Conservation (phyloP, 2,113 vertebrate genomes). For the Rhynchomys soricoides region DNA sequence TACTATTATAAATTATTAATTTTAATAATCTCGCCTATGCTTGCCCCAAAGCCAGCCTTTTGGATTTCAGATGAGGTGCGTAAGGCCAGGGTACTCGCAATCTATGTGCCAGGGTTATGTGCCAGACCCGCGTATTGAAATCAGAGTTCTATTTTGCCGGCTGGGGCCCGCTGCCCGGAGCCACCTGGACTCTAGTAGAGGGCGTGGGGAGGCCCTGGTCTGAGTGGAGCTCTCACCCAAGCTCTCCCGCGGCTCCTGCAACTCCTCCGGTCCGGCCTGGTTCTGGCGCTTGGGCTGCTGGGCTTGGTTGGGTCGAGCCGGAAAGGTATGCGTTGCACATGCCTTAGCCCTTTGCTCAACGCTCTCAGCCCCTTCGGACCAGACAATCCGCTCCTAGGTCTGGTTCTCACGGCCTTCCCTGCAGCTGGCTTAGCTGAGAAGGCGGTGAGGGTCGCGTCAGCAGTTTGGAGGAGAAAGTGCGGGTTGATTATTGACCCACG, state of each 20-base stretch:
- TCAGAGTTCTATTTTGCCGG: background rate
- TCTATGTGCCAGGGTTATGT: background rate
- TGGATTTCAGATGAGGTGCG: slow-evolving; percentile 9
- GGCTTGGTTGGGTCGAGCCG: background rate
- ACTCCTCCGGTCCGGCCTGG: background rate
- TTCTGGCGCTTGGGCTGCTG: background rate
- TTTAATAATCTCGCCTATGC: background rate
- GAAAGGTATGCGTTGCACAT: background rate
- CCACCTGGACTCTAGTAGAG: background rate
- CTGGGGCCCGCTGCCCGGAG: background rate
- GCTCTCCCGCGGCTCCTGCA: background rate
- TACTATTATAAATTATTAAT: background rate
- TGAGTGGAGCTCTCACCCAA: background rate
- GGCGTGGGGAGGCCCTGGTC: background rate
- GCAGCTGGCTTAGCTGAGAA: slow-evolving; percentile 74
- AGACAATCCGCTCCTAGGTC: background rate
- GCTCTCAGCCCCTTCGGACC: background rate
- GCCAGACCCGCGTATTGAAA: background rate
- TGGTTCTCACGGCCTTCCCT: slow-evolving; percentile 70
- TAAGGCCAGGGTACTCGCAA: background rate
- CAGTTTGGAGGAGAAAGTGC: slow-evolving; percentile 93
- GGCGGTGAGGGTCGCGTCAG: slow-evolving; percentile 88
- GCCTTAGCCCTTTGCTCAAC: background rate
- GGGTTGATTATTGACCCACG: slow-evolving; percentile 96
- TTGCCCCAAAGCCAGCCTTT: slow-evolving; percentile 34